phyloP scores from a whole-genome alignment of 2,797 vertebrate genomes.

The Helostoma temminkii region DNA sequence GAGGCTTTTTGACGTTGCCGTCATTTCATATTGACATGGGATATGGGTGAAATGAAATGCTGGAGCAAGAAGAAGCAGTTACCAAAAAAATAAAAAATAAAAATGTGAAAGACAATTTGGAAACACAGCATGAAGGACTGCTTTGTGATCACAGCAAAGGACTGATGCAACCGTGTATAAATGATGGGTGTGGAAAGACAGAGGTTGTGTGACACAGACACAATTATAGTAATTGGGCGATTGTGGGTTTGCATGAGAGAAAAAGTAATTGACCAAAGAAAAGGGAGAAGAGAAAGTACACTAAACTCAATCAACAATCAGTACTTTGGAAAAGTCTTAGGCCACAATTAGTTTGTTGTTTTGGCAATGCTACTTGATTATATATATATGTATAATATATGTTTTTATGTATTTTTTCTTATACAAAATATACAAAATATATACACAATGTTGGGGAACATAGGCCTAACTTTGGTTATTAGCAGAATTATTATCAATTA shows the following conservation, averaged over 20 bases:
- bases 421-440: too few relatives aligned
- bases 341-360: too few relatives aligned
- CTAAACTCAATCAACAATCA: too few relatives aligned
- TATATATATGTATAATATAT: too few relatives aligned
- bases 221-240: slow-evolving; percentile 17
- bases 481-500: too few relatives aligned
- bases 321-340: too few relatives aligned
- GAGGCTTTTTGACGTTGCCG: slow-evolving; percentile 24
- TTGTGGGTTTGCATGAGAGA: slow-evolving; percentile 21
- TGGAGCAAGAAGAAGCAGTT: slow-evolving; percentile 41
- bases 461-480: too few relatives aligned
- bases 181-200: slow-evolving; percentile 25
- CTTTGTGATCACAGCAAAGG: neutral
- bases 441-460: too few relatives aligned
- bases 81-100: slow-evolving; percentile 24
- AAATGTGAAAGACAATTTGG: slow-evolving; percentile 20
- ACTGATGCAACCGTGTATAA: slow-evolving; percentile 30
- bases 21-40: slow-evolving; percentile 41
- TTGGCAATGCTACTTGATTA: too few relatives aligned
- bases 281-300: neutral
- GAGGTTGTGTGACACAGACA: slow-evolving; percentile 17
- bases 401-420: too few relatives aligned
- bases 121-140: slow-evolving; percentile 24
- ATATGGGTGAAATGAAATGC: slow-evolving; percentile 27
- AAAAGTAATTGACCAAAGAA: slow-evolving; percentile 7